Evolutionary conservation across 2,797 vertebrate species (phyloP).

Genomic region (Ctenochaetus hawaiiensis): DNA sequence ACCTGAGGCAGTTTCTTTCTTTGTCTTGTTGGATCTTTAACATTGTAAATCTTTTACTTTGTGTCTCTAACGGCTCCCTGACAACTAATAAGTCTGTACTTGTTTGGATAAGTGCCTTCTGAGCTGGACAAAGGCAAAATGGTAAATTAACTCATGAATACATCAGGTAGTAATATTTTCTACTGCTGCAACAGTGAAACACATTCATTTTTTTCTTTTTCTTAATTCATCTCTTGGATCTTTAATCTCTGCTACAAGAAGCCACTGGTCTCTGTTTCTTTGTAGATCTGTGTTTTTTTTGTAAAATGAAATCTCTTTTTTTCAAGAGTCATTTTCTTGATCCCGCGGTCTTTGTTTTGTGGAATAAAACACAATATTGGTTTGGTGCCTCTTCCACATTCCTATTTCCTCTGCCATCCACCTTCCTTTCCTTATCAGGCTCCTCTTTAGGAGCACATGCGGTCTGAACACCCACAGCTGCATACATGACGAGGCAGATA

Average conservation of each 20-base stretch:
- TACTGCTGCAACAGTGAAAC: background rate
- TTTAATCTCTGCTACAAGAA: conserved; percentile 9
- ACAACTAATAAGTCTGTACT: background rate
- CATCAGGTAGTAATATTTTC: too few species aligned
- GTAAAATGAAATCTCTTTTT: background rate
- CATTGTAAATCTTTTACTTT: background rate
- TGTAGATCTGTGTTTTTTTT: conserved; percentile 3
- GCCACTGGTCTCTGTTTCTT: background rate
- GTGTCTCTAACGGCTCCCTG: background rate
- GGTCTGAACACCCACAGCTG: conserved; percentile 56
- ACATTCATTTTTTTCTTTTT: background rate
- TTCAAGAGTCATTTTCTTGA: background rate
- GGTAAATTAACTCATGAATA: background rate
- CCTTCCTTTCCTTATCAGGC: conserved; percentile 51
- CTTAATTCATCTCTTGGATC: background rate
- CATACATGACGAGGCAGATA: conserved; percentile 68
- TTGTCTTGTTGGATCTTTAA: background rate
- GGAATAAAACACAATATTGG: conserved; percentile 14
- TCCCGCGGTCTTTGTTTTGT: conserved; percentile 22
- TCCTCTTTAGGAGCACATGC: conserved; percentile 48
- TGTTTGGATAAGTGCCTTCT: background rate
- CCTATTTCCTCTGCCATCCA: background rate
- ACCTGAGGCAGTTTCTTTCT: background rate
- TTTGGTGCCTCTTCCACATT: conserved; percentile 50
- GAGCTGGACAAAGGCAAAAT: background rate